A percentile compares a stretch with the other conserved stretches of the same genome.
Evolutionary conservation across 2,888 invertebrate species (phyloP).

Genomic region (Morpho helenor): DNA sequence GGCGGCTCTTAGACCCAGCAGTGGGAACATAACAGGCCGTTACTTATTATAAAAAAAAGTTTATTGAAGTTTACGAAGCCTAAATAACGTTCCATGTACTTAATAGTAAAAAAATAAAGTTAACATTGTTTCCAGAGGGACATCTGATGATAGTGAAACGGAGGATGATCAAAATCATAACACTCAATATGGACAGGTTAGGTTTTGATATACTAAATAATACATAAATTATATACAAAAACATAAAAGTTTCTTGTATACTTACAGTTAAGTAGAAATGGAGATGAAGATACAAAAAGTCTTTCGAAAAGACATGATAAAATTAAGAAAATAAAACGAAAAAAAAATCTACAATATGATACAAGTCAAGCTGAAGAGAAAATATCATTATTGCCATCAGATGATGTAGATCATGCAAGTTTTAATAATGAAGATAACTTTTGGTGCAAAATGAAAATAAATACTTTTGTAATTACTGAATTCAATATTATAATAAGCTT

Average conservation of each 20-base stretch:
- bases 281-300: slow-evolving; percentile 11
- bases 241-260: neutral
- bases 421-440: neutral
- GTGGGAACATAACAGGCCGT: too few species aligned
- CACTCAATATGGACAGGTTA: too few species aligned
- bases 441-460: neutral
- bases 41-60: too few species aligned
- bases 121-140: neutral
- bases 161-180: neutral
- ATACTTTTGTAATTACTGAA: too few species aligned
- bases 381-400: neutral
- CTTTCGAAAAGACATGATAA: slow-evolving; percentile 13
- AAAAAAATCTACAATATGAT: neutral
- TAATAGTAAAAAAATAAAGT: too few species aligned
- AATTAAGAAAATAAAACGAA: slow-evolving; percentile 1
- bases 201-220: neutral
- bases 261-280: slow-evolving; percentile 1
- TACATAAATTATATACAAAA: neutral
- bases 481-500: too few species aligned
- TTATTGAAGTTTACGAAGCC: too few species aligned
- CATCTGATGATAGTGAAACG: slow-evolving; percentile 24
- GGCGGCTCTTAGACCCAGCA: too few species aligned
- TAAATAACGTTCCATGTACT: too few species aligned
- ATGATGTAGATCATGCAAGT: neutral
- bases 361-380: neutral